Evolutionary conservation across 2,113 vertebrate genomes (phyloP), one percentile per base, ranked within the genome.

Genomic region (Phaetusa simplex): DNA sequence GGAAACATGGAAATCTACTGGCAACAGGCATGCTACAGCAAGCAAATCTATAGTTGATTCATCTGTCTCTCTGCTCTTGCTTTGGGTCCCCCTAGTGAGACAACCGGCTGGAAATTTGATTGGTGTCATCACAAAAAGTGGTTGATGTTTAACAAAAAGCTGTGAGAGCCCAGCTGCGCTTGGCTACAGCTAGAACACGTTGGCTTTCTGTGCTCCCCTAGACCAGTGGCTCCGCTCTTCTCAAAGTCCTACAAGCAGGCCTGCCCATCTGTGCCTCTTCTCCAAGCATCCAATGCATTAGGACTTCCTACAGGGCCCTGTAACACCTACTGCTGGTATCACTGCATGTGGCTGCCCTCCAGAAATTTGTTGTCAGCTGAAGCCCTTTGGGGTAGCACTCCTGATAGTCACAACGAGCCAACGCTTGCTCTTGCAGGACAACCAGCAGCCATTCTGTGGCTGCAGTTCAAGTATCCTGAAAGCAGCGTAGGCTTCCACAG

Each of bases 41-140:
- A 92, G 91, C 70, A 94, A 90, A 91, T 64, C 90, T 62, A 49
- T 43, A 67, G 88, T 55, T 94, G 88, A 70, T 88, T 96, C 88
- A 92, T 96, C 82, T 93, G 94, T 83, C 79, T 90, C 86, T 86
- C 95, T 94, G 88, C 71, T 96, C 90, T 50, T 88, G 79, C 71
- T 95, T 81, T 73, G 88, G 58, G 85, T 95, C 74, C 62, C 82
- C 71, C 62, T 77, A 29, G 74, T 49, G 90, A 95, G 92, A 86
- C 43, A 74, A 38, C 20, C 0, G 47, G 67, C 71, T 86, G 85
- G 70, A 90, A 70, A 84, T n/a, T 38, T 66, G 55, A 74, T 64
- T 34, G 79, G 74, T 90, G 88, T 67, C 96, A 96, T 83, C 92
- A 88, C 76, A 70, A 77, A 40, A 62, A 58, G 59, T 27, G 67